A percentile compares a stretch with the other conserved stretches of the same genome.
These are phyloP conservation scores for Epizoanthus fatuus DNA, from an alignment of 92 coral and sea anemone genomes.

Conservation along the genomic window DNA sequence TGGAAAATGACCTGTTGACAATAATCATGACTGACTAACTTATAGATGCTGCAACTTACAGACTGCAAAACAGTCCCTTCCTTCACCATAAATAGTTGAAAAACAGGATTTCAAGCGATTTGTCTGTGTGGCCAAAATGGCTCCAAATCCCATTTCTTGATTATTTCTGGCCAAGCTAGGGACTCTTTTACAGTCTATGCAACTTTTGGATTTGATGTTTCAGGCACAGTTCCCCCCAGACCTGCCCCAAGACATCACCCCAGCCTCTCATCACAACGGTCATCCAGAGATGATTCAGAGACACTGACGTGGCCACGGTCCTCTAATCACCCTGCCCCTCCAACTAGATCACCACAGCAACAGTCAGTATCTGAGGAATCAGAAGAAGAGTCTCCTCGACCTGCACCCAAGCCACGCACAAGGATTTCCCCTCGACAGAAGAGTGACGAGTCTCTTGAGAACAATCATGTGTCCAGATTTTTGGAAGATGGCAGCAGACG, in stretches of 20 bases:
- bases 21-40: too few relatives aligned
- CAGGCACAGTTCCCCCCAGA: constrained; percentile 4
- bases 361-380: constrained; percentile 37
- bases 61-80: too few relatives aligned
- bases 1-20: too few relatives aligned
- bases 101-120: too few relatives aligned
- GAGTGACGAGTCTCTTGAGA: background rate
- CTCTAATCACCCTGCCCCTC: constrained; percentile 45
- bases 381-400: constrained; percentile 39
- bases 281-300: constrained; percentile 8
- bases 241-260: constrained; percentile 33
- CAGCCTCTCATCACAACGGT: constrained; percentile 4
- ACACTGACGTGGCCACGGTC: constrained; percentile 17
- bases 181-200: background rate
- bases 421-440: background rate
- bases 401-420: constrained; percentile 41
- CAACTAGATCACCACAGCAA: constrained; percentile 59
- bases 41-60: too few relatives aligned
- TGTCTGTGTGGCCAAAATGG: too few relatives aligned
- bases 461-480: background rate
- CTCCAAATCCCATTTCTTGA: too few relatives aligned
- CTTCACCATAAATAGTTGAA: too few relatives aligned
- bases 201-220: background rate
- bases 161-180: too few relatives aligned
- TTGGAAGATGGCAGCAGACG: too few relatives aligned